These are phyloP conservation scores for Leptodactylus fuscus DNA, from an alignment of 2,113 vertebrate species.

Conservation along the genomic window DNA sequence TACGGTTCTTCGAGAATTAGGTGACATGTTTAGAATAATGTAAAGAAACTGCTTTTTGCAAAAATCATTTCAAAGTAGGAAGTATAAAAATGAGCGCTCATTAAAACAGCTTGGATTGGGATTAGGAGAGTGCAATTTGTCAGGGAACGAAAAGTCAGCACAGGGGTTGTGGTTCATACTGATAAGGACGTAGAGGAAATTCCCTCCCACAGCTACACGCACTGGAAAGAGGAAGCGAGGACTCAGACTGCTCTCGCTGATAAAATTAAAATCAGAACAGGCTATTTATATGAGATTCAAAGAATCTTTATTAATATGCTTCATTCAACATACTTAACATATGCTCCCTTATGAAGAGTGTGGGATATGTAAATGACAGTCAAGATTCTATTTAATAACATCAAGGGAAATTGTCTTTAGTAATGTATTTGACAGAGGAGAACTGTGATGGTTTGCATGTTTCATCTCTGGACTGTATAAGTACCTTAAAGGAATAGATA, in stretches of 20 bases:
- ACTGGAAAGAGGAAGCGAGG: constrained; percentile 70
- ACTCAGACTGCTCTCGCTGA: constrained; percentile 67
- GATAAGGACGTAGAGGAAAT: constrained; percentile 80
- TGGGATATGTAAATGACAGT: constrained; percentile 7
- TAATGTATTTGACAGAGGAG: background rate
- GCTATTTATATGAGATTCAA: constrained; percentile 43
- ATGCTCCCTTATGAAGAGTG: constrained; percentile 19
- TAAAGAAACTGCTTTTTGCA: constrained; percentile 49
- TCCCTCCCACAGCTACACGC: constrained; percentile 73
- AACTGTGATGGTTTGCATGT: background rate
- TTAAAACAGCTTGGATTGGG: constrained; percentile 59
- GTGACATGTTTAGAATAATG: constrained; percentile 30
- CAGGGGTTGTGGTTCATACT: constrained; percentile 75
- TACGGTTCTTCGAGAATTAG: background rate
- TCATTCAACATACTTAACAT: constrained; percentile 31
- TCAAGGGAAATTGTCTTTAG: constrained; percentile 26
- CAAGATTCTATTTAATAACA: background rate
- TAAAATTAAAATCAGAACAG: constrained; percentile 67
- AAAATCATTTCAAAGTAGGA: constrained; percentile 54
- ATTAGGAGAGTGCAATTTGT: constrained; percentile 68
- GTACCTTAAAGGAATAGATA: background rate
- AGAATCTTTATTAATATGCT: constrained; percentile 15
- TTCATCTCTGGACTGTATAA: background rate
- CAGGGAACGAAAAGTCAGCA: constrained; percentile 65
- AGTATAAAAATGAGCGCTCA: constrained; percentile 53